phyloP scores from a whole-genome alignment of 1,140 invertebrate genomes.

The Eumeta japonica region DNA sequence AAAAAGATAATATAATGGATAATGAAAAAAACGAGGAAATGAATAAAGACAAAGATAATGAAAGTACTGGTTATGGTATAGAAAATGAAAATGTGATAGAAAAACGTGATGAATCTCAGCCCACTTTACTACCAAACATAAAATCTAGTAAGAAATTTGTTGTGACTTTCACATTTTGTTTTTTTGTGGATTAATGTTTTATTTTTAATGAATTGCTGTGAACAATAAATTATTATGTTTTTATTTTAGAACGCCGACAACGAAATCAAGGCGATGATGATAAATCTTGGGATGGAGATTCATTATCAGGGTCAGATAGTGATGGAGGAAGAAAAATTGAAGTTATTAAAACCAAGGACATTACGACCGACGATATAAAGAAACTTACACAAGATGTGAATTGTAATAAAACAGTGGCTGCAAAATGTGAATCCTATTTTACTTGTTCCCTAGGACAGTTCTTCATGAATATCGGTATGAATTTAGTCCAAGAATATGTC shows the following conservation, averaged over 20 bases:
- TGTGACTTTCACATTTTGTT: slow-evolving; percentile 1
- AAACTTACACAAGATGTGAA: slow-evolving; percentile 48
- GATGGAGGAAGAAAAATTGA: slow-evolving; percentile 53
- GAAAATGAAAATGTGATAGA: slow-evolving; percentile 25
- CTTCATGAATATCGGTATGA: slow-evolving; percentile 88
- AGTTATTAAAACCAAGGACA: slow-evolving; percentile 58
- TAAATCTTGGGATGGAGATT: slow-evolving; percentile 50
- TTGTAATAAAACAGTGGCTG: slow-evolving; percentile 26
- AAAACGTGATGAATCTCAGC: slow-evolving; percentile 24
- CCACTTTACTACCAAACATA: too few species aligned
- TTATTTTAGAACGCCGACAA: slow-evolving; percentile 20
- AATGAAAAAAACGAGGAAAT: slow-evolving; percentile 42
- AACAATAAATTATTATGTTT: slow-evolving; percentile 9
- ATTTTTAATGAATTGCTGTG: background rate
- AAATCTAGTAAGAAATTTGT: slow-evolving; percentile 41
- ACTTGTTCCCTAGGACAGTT: slow-evolving; percentile 86
- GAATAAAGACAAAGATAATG: slow-evolving; percentile 28
- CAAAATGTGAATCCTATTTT: slow-evolving; percentile 69
- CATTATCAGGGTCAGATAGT: slow-evolving; percentile 54
- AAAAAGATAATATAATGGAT: slow-evolving; percentile 33
- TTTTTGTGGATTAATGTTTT: too few species aligned
- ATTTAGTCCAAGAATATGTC: slow-evolving; percentile 89
- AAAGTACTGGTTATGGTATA: slow-evolving; percentile 34
- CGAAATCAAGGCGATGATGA: slow-evolving; percentile 38
- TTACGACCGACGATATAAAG: slow-evolving; percentile 51